phyloP scores from a whole-genome alignment of 2,888 invertebrate genomes.

The Chironomus tentans region DNA sequence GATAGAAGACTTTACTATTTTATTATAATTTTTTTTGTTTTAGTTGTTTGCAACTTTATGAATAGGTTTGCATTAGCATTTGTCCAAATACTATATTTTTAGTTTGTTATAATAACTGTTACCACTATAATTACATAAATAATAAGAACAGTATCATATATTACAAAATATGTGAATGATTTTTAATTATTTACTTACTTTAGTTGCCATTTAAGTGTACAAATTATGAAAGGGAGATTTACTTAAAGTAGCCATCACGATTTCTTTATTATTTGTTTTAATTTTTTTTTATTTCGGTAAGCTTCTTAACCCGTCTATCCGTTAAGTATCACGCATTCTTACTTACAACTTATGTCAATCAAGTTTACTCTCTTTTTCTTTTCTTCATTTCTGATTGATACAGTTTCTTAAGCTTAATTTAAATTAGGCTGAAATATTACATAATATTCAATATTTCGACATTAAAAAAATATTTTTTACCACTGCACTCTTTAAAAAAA shows the following conservation, averaged over 20 bases:
- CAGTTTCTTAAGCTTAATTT: neutral
- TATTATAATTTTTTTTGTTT: neutral
- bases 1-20: constrained; percentile 18
- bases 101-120: neutral
- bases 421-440: neutral
- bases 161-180: no score
- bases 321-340: no score
- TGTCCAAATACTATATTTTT: neutral
- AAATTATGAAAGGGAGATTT: constrained; percentile 5
- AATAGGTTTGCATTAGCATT: constrained; percentile 1
- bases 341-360: no score
- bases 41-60: neutral
- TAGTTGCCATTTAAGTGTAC: constrained; percentile 23
- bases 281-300: neutral
- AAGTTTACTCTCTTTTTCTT: neutral
- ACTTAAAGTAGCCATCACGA: constrained; percentile 14
- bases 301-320: neutral
- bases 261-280: neutral
- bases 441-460: neutral
- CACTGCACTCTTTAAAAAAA: neutral
- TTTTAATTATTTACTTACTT: neutral
- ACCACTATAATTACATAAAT: constrained; percentile 4
- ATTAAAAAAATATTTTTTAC: neutral
- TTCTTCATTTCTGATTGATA: neutral
- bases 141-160: neutral